Evolutionary conservation across 1,140 invertebrate species (phyloP).

Genomic region (Drosophila punjabiensis): DNA sequence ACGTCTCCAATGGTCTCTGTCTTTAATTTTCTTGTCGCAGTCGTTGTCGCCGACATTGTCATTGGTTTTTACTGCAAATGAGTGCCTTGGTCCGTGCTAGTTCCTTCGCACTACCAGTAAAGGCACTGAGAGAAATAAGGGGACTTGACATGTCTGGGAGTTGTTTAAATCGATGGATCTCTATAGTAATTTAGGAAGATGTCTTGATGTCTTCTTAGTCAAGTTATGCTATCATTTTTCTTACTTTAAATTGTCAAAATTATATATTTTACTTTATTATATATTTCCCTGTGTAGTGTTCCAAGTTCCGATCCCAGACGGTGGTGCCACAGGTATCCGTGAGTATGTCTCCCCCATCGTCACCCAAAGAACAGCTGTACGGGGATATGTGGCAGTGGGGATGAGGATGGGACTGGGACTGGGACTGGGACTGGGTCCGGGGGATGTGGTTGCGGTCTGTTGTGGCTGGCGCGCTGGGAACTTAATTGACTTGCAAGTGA

Average conservation of each 20-base stretch:
- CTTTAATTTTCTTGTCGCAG: constrained; percentile 67
- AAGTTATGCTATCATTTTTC: background rate
- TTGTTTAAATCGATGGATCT: too few species aligned
- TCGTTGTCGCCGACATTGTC: constrained; percentile 69
- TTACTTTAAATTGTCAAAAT: too few species aligned
- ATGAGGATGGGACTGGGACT: constrained; percentile 11
- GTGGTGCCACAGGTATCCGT: constrained; percentile 69
- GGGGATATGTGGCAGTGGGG: constrained; percentile 36
- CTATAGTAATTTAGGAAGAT: background rate
- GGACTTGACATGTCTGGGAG: too few species aligned
- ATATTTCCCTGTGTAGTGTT: constrained; percentile 12
- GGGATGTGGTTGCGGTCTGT: constrained; percentile 47
- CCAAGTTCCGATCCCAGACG: constrained; percentile 40
- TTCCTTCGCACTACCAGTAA: constrained; percentile 17
- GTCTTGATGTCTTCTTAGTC: background rate
- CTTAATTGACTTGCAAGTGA: constrained; percentile 83
- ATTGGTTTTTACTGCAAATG: constrained; percentile 82
- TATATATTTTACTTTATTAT: too few species aligned
- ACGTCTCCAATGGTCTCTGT: constrained; percentile 35
- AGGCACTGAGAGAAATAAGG: constrained; percentile 14
- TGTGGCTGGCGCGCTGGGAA: constrained; percentile 70
- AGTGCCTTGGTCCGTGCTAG: constrained; percentile 62
- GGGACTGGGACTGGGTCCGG: constrained; percentile 4
- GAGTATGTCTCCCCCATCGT: constrained; percentile 43
- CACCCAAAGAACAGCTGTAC: constrained; percentile 40